Percentiles rank a stretch among this genome's conserved stretches.
These are phyloP conservation scores for Sinohyriopsis cumingii DNA, from an alignment of 2,888 invertebrate species.

Conservation along the genomic window DNA sequence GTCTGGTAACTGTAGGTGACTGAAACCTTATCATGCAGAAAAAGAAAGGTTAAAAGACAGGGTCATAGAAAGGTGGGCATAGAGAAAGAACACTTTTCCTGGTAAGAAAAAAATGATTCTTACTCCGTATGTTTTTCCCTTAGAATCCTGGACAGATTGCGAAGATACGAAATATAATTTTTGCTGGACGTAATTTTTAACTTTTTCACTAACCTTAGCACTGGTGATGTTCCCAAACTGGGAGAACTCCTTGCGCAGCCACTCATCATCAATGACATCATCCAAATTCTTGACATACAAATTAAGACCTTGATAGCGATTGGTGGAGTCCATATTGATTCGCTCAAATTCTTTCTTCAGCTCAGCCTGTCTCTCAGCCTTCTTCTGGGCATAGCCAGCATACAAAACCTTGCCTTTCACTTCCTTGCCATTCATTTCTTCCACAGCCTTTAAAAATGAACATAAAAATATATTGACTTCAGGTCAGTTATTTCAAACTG, in stretches of 20 bases:
- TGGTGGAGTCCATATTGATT: constrained; percentile 92
- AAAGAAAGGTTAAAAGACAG: too few relatives aligned
- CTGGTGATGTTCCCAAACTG: constrained; percentile 99
- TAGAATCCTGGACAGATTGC: too few relatives aligned
- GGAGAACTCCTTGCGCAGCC: constrained; percentile 94
- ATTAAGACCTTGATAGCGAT: constrained; percentile 91
- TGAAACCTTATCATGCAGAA: too few relatives aligned
- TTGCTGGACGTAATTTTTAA: too few relatives aligned
- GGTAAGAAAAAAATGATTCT: too few relatives aligned
- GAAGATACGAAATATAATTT: too few relatives aligned
- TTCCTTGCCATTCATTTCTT: constrained; percentile 88
- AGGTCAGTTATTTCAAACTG: too few relatives aligned
- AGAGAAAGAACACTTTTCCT: too few relatives aligned
- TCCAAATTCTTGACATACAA: constrained; percentile 99
- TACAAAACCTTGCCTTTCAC: constrained; percentile 77
- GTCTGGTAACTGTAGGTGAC: too few relatives aligned
- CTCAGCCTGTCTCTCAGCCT: constrained; percentile 97
- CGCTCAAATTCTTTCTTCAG: constrained; percentile 96
- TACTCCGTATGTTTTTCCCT: too few relatives aligned
- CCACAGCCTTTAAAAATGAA: constrained; percentile 79
- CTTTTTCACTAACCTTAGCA: constrained; percentile 82
- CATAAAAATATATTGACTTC: too few relatives aligned
- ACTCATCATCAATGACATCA: constrained; percentile 97
- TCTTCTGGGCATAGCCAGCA: constrained; percentile 99
- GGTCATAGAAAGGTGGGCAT: too few relatives aligned